These are phyloP conservation scores for Sipunculus nudus DNA, from an alignment of 2,888 invertebrate species.

Conservation along the genomic window DNA sequence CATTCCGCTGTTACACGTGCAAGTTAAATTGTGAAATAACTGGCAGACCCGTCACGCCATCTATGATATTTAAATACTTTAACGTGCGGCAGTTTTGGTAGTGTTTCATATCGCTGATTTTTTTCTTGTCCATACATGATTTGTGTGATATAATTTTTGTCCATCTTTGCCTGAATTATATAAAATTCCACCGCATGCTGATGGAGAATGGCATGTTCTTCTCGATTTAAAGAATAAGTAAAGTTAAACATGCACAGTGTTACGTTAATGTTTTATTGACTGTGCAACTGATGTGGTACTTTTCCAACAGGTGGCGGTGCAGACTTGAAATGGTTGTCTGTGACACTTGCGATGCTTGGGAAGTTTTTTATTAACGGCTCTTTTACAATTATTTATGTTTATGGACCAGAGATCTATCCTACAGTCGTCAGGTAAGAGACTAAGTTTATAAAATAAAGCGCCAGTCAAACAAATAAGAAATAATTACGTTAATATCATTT, in stretches of 20 bases:
- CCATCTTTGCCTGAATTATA: too few relatives aligned
- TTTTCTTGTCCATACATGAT: too few relatives aligned
- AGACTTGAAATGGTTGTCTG: conserved; percentile 35
- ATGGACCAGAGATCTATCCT: conserved; percentile 43
- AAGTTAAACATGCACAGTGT: too few relatives aligned
- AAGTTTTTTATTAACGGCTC: conserved; percentile 42
- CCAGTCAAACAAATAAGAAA: too few relatives aligned
- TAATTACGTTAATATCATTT: too few relatives aligned
- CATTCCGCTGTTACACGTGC: neutral
- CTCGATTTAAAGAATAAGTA: too few relatives aligned
- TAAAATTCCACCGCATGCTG: too few relatives aligned
- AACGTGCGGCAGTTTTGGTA: too few relatives aligned
- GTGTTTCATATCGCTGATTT: too few relatives aligned
- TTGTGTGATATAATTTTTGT: too few relatives aligned
- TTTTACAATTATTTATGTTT: conserved; percentile 42
- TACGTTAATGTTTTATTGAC: too few relatives aligned
- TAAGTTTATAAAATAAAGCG: neutral
- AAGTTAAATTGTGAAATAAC: neutral
- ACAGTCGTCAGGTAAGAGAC: conserved; percentile 36
- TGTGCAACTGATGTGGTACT: neutral
- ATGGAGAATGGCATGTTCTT: too few relatives aligned
- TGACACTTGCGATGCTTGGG: conserved; percentile 38
- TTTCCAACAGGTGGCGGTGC: conserved; percentile 6
- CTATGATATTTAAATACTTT: neutral
- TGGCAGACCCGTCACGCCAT: neutral